Percentiles rank a stretch among this genome's conserved stretches.
phyloP scores from a whole-genome alignment of 1,140 invertebrate species.

The Drosophila orena region DNA sequence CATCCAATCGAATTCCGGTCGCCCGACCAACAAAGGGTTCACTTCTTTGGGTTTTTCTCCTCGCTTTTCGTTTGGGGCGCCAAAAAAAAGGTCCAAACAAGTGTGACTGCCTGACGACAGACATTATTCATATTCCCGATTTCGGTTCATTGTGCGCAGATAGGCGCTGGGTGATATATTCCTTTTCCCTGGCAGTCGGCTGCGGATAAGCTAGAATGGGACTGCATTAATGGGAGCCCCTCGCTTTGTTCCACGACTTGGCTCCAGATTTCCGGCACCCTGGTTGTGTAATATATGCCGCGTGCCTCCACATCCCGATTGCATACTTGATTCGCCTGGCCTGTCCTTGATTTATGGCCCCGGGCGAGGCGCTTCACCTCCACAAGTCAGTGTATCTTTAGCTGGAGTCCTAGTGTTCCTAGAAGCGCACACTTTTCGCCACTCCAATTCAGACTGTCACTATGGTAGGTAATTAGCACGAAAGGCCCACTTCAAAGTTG shows the following conservation, averaged over 20 bases:
- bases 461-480: constrained; percentile 19
- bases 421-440: background rate
- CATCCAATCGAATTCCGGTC: constrained; percentile 29
- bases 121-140: constrained; percentile 50
- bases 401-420: background rate
- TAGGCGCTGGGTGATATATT: constrained; percentile 43
- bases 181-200: constrained; percentile 8
- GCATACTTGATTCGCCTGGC: constrained; percentile 9
- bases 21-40: constrained; percentile 29
- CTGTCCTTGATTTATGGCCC: constrained; percentile 31
- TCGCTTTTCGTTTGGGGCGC: background rate
- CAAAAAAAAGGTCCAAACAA: constrained; percentile 21
- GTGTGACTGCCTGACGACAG: constrained; percentile 37
- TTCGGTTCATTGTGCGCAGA: constrained; percentile 35
- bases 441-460: background rate
- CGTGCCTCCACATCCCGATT: constrained; percentile 21
- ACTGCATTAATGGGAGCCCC: constrained; percentile 40
- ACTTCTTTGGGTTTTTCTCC: background rate
- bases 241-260: constrained; percentile 24
- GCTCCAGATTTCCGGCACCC: constrained; percentile 26
- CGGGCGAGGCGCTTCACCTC: constrained; percentile 2
- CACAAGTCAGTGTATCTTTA: constrained; percentile 6
- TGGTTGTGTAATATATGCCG: constrained; percentile 39
- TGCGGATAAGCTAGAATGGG: constrained; percentile 44
- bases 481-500: constrained; percentile 29